Evolutionary conservation across 2,888 invertebrate species (phyloP).

Genomic region (Oxycera nigricornis): DNA sequence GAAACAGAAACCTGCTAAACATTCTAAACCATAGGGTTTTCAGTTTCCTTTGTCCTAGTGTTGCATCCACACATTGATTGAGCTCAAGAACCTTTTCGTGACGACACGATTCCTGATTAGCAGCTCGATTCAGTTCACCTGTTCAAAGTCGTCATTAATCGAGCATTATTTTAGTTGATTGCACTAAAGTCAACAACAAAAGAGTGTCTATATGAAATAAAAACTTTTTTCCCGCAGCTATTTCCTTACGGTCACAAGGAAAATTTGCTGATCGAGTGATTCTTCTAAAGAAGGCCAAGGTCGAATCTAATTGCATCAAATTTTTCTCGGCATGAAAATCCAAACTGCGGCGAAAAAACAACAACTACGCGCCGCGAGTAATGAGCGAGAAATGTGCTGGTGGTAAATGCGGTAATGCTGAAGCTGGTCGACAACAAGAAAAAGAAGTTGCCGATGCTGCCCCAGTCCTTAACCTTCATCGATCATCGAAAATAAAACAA

Average conservation of each 20-base stretch:
- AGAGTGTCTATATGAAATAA: too few relatives aligned
- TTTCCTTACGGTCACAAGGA: background rate
- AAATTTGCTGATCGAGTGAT: background rate
- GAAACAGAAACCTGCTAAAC: too few relatives aligned
- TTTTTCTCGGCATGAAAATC: background rate
- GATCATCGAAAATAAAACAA: conserved; percentile 33
- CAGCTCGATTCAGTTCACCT: too few relatives aligned
- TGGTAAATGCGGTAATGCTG: background rate
- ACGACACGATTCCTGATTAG: too few relatives aligned
- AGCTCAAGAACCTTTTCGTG: too few relatives aligned
- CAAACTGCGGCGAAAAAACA: background rate
- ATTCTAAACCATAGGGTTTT: too few relatives aligned
- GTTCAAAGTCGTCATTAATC: too few relatives aligned
- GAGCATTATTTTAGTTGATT: background rate
- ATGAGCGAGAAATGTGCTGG: background rate
- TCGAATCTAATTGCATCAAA: conserved; percentile 13
- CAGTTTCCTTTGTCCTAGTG: too few relatives aligned
- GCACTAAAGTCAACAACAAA: too few relatives aligned
- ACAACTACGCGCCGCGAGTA: background rate
- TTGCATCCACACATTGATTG: too few relatives aligned
- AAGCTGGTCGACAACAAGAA: background rate
- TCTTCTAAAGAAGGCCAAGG: conserved; percentile 32
- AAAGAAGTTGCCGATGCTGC: too few relatives aligned
- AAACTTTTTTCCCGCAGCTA: background rate
- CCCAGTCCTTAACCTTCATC: conserved; percentile 39